Conservation (phyloP, 2,113 vertebrate genomes). For the Grus americana region DNA sequence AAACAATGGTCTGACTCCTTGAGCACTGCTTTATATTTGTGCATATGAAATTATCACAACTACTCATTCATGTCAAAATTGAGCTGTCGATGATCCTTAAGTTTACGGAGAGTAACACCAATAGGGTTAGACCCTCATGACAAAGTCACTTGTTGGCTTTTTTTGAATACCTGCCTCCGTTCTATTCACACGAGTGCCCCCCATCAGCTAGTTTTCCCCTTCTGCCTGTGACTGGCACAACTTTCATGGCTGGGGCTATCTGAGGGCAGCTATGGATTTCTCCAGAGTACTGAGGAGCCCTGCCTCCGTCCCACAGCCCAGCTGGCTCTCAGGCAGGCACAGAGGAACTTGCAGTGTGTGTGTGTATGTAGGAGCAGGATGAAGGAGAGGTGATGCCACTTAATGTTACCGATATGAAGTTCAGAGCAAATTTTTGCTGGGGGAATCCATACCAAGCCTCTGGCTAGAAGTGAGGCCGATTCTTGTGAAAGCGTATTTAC, state of each 20-base stretch:
- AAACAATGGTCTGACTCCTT: neutral
- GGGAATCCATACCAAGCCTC: neutral
- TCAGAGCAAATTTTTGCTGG: neutral
- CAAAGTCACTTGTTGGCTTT: neutral
- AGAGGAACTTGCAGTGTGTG: neutral
- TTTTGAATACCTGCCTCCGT: neutral
- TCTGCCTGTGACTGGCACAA: neutral
- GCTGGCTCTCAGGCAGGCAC: neutral
- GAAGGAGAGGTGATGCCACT: neutral
- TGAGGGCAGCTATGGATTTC: neutral
- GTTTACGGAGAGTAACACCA: no score
- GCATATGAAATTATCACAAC: neutral
- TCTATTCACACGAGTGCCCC: neutral
- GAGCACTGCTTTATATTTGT: neutral
- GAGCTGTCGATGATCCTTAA: neutral
- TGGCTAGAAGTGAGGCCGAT: neutral
- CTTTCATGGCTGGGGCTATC: no score
- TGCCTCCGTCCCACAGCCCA: no score
- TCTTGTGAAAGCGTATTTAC: neutral
- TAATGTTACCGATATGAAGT: neutral
- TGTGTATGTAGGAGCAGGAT: neutral
- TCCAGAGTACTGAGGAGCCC: neutral
- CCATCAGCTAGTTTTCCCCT: neutral
- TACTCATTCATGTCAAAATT: neutral
- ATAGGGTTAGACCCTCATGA: rapidly evolving